These are phyloP conservation scores for Antitype chi DNA, from an alignment of 2,888 invertebrate genomes.

Conservation along the genomic window DNA sequence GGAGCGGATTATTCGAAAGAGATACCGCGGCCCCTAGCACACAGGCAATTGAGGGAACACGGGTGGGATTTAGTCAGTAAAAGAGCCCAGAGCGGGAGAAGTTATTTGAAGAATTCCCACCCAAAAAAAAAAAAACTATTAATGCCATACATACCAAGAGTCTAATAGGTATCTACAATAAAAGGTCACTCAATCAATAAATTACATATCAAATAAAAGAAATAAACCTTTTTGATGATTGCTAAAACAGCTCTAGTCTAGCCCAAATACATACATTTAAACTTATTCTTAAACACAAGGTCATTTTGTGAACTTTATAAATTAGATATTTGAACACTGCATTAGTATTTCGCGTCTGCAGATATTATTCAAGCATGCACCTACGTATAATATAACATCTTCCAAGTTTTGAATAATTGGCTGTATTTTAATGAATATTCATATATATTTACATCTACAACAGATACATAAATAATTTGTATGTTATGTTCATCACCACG, in stretches of 20 bases:
- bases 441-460: conserved; percentile 44
- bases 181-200: background rate
- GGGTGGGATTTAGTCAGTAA: no score
- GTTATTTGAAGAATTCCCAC: no score
- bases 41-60: no score
- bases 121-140: no score
- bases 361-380: conserved; percentile 18
- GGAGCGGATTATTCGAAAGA: no score
- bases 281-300: conserved; percentile 31
- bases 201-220: background rate
- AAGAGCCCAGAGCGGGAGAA: no score
- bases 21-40: no score
- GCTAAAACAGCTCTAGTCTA: background rate
- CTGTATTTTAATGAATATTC: conserved; percentile 48
- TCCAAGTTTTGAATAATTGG: conserved; percentile 5
- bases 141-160: background rate
- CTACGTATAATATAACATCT: conserved; percentile 8
- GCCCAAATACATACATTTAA: conserved; percentile 6
- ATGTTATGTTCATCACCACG: conserved; percentile 26
- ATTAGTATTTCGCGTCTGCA: conserved; percentile 5
- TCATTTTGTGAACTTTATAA: conserved; percentile 38
- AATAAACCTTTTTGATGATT: background rate
- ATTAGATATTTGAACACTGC: conserved; percentile 11
- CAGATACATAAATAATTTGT: conserved; percentile 45
- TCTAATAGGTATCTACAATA: background rate